Evolutionary conservation across 2,113 vertebrate species (phyloP), one percentile per base, ranked within the genome.

Genomic region (Falco punctatus): DNA sequence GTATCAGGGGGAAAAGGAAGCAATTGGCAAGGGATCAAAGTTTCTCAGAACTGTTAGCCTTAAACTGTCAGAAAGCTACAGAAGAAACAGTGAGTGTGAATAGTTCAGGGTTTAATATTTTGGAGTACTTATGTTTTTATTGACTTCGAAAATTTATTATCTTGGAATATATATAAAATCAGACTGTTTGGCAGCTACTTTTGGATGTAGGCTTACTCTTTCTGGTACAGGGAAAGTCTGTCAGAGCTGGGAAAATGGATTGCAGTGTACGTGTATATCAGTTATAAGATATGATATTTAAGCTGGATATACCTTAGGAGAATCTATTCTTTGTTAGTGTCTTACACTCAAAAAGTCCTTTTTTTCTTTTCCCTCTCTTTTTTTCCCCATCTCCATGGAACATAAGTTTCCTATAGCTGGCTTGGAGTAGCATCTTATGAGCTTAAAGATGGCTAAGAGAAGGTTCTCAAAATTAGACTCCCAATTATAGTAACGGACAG

Each of bases 21-120:
- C 69, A 74, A 75, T 51, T 95, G 92, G 90, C 77, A 84, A 46
- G n/a, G 51, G 94, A 90, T 94, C 81, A 95, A 91, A 94, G 78
- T 28, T 81, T 23, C 57, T 84, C 32, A 62, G 59, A 20, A 40
- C 65, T 64, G 35, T 58, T 74, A 62, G 14, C 28, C 28, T 90
- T 81, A 67, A 77, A 49, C 78, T 94, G 90, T 84, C 65, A 71
- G 54, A 81, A 86, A 84, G 26, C 0, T 48, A 35, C 32, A 46
- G 84, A 81, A 87, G 77, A 91, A 89, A 72, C 42, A 94, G 54
- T 81, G 88, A 55, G 18, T 90, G 67, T 73, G 42, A 91, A 73
- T 74, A 38, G 42, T 78, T 23, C 30, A 79, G 46, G 5, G 33
- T 84, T 88, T 58, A 90, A 51, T 78, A 81, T 91, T 92, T 94